Conservation (phyloP, 2,797 vertebrate species). For the Anomalospiza imberbis region DNA sequence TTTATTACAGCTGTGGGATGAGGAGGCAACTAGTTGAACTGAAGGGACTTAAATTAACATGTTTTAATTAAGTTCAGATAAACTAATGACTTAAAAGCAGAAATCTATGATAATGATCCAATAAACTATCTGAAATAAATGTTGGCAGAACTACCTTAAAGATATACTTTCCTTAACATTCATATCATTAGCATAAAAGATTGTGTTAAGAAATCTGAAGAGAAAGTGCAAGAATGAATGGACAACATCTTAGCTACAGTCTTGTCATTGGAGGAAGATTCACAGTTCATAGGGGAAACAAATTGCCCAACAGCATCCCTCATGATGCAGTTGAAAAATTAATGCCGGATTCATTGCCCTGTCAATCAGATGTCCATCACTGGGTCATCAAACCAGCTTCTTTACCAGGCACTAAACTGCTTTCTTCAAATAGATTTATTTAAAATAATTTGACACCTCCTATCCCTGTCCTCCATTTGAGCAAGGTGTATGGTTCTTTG, state of each 20-base stretch:
- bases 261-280: neutral
- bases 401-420: neutral
- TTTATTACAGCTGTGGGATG: neutral
- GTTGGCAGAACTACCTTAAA: neutral
- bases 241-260: neutral
- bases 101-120: neutral
- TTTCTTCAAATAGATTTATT: neutral
- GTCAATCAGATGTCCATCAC: neutral
- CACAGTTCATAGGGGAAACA: neutral
- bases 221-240: neutral
- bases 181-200: neutral
- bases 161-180: neutral
- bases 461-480: neutral
- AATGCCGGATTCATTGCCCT: neutral
- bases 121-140: neutral
- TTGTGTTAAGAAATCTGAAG: neutral
- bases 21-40: neutral
- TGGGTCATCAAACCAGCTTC: neutral
- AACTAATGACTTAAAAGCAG: neutral
- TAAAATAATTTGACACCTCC: neutral
- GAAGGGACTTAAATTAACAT: neutral
- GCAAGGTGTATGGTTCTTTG: neutral
- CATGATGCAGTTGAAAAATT: neutral
- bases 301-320: neutral
- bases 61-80: conserved; percentile 17